Evolutionary conservation across 2,113 vertebrate genomes (phyloP), one percentile per base, ranked within the genome.

Genomic region (Lontra canadensis): DNA sequence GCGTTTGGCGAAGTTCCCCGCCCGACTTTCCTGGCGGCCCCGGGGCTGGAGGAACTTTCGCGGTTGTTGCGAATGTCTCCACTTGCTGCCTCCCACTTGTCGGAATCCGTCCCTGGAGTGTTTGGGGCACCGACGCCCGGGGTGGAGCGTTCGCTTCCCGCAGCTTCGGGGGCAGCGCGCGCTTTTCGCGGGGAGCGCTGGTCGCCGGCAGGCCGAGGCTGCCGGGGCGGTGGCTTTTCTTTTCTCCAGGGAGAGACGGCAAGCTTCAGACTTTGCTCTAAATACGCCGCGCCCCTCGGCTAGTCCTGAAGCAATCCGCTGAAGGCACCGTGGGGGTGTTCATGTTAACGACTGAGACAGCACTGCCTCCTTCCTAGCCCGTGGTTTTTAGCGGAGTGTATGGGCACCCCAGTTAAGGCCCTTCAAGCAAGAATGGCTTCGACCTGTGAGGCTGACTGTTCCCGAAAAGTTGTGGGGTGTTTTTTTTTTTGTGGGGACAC

Each of bases 51-150:
- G 94, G 49, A 98, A 98, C 98, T 98, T 98, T 98, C 36, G 89
- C 21, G 67, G 97, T 67, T 95, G 88, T 71, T 97, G 95, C 47
- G 97, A 92, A 49, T 80, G 0, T 97, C 92, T 47, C 59, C 93
- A 12, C 80, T 52, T 29, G 88, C 96, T 90, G 88, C 89, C 98
- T 98, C 98, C 96, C 98, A 97, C 98, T 96, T 99, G 98, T 97
- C 97, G 1, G 96, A 94, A 84, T 74, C 89, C 69, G 96, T 88
- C 88, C 7, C 88, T 95, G 9, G 85, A 92, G 83, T 85, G 92
- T 87, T 86, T 17, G 97, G 96, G 97, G 97, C 88, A 67, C 83
- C 78, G 90, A 91, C 34, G 49, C 93, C 2, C 84, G 76, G 96
- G 95, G 92, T 93, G 95, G 67, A 97, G 90, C 73, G 18, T 17